Base-by-base conservation (phyloP, 2,888 invertebrate genomes). In the Bellardia pandia region DNA sequence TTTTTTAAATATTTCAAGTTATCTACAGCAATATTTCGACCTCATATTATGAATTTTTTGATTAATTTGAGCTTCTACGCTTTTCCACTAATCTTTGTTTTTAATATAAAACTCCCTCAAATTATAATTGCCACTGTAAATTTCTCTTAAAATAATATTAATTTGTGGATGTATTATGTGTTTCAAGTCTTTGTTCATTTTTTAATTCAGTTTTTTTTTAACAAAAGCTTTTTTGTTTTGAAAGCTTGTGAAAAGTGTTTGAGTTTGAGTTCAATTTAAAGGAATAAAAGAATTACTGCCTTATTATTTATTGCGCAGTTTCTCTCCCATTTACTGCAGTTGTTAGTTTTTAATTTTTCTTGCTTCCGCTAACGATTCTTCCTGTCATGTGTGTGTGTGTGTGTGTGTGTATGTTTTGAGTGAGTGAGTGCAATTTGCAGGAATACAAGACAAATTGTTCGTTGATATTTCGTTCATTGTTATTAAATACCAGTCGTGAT, bases 401-500 rank as follows among this genome's bases (percentile, higher is more conserved):
- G 7, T 3, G 48, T 66, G 56, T 5, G 11, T 11, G 11, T 9
- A 0, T 45, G 7, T 7, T 7, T 40, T 8, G 40, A 40, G 40
- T 45, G 45, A 45, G 6, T 30, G 2, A 64, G 58, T 58, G 23
- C 68, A 82, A 60, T 68, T 82, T 75, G 23, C 23, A 37, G 68
- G 6, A 82, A 51, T 13, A 51, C 5, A 48, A 60, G 75, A 68
- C 68, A 75, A 75, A 75, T 75, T 62, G 58, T 76, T 76, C 30
- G 51, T 69, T 58, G 9, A 60, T 68, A 48, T 82, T 75, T 58
- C 62, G 14, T 62, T 64, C 53, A 78, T 71, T 64, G 53, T 56
- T 71, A 60, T 71, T 77, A 71, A 83, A 51, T 53, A 71, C 51
- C 71, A 71, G 83, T 45, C 51, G 56, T 77, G n/a, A n/a, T n/a